Evolutionary conservation across 2,797 vertebrate species (phyloP), one percentile per base, ranked within the genome.

Genomic region (Epinephelus awoara): DNA sequence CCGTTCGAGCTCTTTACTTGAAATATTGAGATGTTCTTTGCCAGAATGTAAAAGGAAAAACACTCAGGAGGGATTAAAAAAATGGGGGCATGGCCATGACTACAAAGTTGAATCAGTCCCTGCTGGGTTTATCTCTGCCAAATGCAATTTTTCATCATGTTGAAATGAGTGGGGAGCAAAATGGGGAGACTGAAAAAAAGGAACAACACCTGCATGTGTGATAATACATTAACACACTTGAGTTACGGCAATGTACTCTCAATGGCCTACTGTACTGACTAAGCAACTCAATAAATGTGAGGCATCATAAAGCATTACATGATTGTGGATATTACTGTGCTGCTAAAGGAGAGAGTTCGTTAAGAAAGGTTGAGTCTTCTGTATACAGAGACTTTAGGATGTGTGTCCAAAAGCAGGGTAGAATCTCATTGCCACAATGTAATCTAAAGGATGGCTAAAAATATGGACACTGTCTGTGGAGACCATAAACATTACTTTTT

Each of bases 11-110:
- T 73, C 88, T 91, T 89, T 92, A 92, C 94, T 90, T 93, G 89
- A 93, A 93, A 93, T 91, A 93, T 92, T 76, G 88, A 89, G 89
- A 83, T 69, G 80, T 75, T 85, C 84, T 91, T 87, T 89, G 73
- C 84, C 67, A 74, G 72, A 72, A 68, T 49, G 73, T 61, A 67
- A 83, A 85, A 86, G 56, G 71, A 79, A 89, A 86, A 85, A 85
- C 81, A 89, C 83, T 89, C 75, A 72, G 44, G 67, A 73, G 61
- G 56, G 65, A 66, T 71, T 77, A 46, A 55, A 57, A 27, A 58
- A 74, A 58, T 8, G 38, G 50, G 64, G 76, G 66, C 85, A 65
- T 75, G 56, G 68, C 76, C 65, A 9, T 81, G 80, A 82, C 62
- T 76, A 80, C 72, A 62, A 75, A 64, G 78, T 78, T 87, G 65